These are phyloP conservation scores for Nycteola revayana DNA, from an alignment of 2,888 invertebrate genomes.

Conservation along the genomic window DNA sequence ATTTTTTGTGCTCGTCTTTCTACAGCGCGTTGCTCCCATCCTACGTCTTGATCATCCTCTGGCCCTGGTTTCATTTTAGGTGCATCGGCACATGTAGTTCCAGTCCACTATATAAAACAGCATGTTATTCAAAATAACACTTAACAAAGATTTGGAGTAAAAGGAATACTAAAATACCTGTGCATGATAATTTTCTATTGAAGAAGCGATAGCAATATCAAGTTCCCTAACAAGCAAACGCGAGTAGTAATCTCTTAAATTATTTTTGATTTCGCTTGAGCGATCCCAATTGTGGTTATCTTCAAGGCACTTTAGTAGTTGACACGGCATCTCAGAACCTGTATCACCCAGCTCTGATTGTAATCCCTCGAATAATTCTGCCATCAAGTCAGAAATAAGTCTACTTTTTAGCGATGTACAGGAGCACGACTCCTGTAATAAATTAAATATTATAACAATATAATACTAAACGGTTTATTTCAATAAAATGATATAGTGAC, in stretches of 20 bases:
- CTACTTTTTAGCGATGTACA: constrained; percentile 61
- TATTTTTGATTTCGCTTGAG: constrained; percentile 50
- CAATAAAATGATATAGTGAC: no score
- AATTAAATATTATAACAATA: constrained; percentile 5
- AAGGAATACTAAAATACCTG: constrained; percentile 41
- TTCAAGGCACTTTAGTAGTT: constrained; percentile 67
- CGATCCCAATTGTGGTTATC: constrained; percentile 71
- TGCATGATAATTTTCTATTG: constrained; percentile 69
- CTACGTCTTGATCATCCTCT: constrained; percentile 34
- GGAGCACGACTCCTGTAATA: constrained; percentile 61
- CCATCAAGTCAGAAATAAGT: constrained; percentile 55
- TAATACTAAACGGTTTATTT: constrained; percentile 7
- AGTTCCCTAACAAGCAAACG: constrained; percentile 60
- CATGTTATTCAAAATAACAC: no score
- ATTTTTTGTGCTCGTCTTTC: constrained; percentile 57
- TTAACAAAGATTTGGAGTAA: no score
- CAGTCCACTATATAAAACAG: constrained; percentile 58
- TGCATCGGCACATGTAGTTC: constrained; percentile 55
- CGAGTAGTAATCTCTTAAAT: constrained; percentile 56
- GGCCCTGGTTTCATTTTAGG: constrained; percentile 33
- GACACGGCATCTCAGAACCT: constrained; percentile 61
- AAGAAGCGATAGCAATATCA: constrained; percentile 67
- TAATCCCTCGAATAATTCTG: constrained; percentile 62
- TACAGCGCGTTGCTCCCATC: constrained; percentile 51
- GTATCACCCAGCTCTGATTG: constrained; percentile 51